Conservation (phyloP, 2,888 invertebrate genomes). For the Camptogramma bilineatum region DNA sequence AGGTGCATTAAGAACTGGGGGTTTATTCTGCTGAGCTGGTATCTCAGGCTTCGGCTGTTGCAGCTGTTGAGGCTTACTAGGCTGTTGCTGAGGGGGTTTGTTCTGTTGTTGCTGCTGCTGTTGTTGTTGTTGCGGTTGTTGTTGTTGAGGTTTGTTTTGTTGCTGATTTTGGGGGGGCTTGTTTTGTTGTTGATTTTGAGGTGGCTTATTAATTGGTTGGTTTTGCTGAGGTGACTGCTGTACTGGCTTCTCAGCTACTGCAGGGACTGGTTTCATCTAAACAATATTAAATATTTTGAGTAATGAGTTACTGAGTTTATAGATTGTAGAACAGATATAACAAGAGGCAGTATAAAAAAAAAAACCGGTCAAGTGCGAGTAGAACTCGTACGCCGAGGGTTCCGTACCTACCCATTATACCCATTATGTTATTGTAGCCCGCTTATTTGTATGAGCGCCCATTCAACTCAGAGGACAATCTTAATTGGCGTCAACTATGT, state of each 20-base stretch:
- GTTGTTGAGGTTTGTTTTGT: slow-evolving; percentile 42
- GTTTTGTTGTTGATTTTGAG: slow-evolving; percentile 43
- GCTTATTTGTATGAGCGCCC: too few relatives aligned
- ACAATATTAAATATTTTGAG: background rate
- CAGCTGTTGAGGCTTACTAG: slow-evolving; percentile 36
- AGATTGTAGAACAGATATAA: too few relatives aligned
- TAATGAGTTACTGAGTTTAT: too few relatives aligned
- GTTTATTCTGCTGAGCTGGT: slow-evolving; percentile 40
- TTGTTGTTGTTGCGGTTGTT: slow-evolving; percentile 45
- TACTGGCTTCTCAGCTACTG: slow-evolving; percentile 45
- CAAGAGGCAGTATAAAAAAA: too few relatives aligned
- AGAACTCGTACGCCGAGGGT: too few relatives aligned
- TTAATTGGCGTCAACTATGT: too few relatives aligned
- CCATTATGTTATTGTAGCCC: too few relatives aligned
- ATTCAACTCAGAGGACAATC: too few relatives aligned
- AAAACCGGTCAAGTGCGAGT: too few relatives aligned
- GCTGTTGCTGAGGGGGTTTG: slow-evolving; percentile 46
- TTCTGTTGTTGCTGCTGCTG: slow-evolving; percentile 46
- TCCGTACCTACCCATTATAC: too few relatives aligned
- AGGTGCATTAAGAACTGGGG: slow-evolving; percentile 46
- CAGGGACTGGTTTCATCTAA: slow-evolving; percentile 43
- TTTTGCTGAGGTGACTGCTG: slow-evolving; percentile 38
- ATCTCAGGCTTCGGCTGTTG: slow-evolving; percentile 47
- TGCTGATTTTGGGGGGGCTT: slow-evolving; percentile 40
- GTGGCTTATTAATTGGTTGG: slow-evolving; percentile 44